Base-by-base conservation (phyloP, 2,888 invertebrate genomes). In the Lucinisca nassula region DNA sequence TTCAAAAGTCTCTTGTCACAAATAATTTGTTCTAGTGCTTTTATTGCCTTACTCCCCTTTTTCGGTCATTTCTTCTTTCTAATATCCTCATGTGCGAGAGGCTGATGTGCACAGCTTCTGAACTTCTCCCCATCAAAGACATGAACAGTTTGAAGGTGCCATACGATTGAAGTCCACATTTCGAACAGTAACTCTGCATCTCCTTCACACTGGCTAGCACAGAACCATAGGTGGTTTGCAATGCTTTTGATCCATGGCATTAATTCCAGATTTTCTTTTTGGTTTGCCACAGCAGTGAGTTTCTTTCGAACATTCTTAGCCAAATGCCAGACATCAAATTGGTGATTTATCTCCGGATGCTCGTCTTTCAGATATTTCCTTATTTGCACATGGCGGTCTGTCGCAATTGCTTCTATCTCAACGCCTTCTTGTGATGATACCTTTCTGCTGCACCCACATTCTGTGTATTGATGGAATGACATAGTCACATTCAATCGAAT, bases 261-360 rank as follows among this genome's bases (percentile, higher is more conserved):
- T 35, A 75, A 24, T 40, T 49, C 75, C 6, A n/a, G 3, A 51
- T 21, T 38, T 24, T 30, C 75, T 17, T 75, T 75, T 40, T 75
- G 17, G 14, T 72, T 72, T 40, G 72, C 72, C 40, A 38, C 40
- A n/a, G 37, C n/a, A 4, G 37, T 38, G 4, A 37, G 24, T 72
- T 72, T 37, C 30, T 58, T 58, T 10, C 70, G 12, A 72, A 58
- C 38, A 45, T 45, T 17, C 35, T 79, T 79, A 32, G 79, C 79
- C 27, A 70, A 24, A 32, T 79, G 79, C 70, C 79, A 79, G 1
- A 38, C 70, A n/a, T 79, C 79, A 73, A 81, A 81, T 73, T 72
- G 72, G 30, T 81, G 81, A 30, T 37, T 58, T 21, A 81, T 74
- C 10, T 55, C 32, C 27, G 51, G 74, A 10, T 35, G 58, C 0